These are phyloP conservation scores for Galerucella nymphaeae DNA, from an alignment of 2,888 invertebrate genomes.

Conservation along the genomic window DNA sequence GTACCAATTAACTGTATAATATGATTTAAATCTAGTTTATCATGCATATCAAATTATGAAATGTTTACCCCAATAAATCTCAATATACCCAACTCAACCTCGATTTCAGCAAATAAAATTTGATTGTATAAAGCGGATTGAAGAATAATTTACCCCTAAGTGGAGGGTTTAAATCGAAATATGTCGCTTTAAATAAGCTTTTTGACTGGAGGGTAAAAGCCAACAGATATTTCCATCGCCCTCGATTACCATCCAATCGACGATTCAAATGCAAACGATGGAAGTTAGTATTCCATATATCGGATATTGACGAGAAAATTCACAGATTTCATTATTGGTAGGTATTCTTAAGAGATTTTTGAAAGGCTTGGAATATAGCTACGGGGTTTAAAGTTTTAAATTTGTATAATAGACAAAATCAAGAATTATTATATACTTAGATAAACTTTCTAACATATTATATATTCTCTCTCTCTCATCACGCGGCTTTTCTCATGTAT, in stretches of 20 bases:
- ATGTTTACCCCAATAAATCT: neutral
- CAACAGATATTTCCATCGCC: conserved; percentile 61
- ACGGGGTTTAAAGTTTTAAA: neutral
- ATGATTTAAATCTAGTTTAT: neutral
- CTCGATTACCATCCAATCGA: conserved; percentile 51
- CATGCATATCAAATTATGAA: conserved; percentile 3
- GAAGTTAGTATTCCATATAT: conserved; percentile 26
- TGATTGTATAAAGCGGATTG: conserved; percentile 45
- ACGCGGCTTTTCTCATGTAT: too few relatives aligned
- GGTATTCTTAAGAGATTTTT: neutral
- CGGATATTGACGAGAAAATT: conserved; percentile 47
- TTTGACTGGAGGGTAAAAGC: conserved; percentile 56
- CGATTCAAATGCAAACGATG: conserved; percentile 43
- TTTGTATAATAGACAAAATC: too few relatives aligned
- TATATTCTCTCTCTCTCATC: too few relatives aligned
- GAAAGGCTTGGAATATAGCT: neutral
- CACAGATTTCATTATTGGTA: conserved; percentile 34
- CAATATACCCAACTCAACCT: neutral
- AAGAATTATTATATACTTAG: too few relatives aligned
- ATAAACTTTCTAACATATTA: too few relatives aligned
- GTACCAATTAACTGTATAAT: neutral
- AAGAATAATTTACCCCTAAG: conserved; percentile 49
- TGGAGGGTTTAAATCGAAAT: conserved; percentile 58
- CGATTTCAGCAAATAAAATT: conserved; percentile 30
- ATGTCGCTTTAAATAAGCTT: conserved; percentile 60